Base-by-base conservation (phyloP, 2,888 invertebrate genomes). In the Galerucella calmariensis region DNA sequence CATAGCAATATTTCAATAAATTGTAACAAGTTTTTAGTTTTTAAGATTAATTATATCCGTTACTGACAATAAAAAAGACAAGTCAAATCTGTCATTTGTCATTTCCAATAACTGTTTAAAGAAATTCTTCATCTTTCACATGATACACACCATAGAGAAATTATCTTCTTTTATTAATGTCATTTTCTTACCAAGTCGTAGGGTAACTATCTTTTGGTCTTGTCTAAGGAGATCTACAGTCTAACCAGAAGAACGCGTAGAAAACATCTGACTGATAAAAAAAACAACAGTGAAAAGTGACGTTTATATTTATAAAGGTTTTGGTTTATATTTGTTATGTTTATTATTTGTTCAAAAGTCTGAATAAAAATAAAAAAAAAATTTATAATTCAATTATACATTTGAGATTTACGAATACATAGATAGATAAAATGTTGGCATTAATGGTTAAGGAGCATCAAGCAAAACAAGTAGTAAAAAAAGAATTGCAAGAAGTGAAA, bases 361-460 rank as follows among this genome's bases (percentile, higher is more conserved):
- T 35, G 35, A 35, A 5, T 35, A 35, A 5, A 35, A 35, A 35
- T 35, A 1, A 27, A 41, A 41, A 41, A 41, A 41, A 48, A 14
- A 11, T 48, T 48, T 48, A 48, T 48, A 14, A 14, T 48, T 12
- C 14, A 14, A 11, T 48, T 48, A 14, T 48, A 48, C 12, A 48
- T 48, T 48, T 48, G 14, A 48, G 12, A 48, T 14, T 48, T 9
- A 41, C 8, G 8, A 41, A 41, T 41, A 41, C 1, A 48, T 16
- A 65, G 8, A 44, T 12, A 6, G 12, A 51, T 66, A 91, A 85
- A 84, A 96, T 96, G 96, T 88, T 97, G 80, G 94, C 95, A 9
- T 92, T 94, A 53, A 91, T 96, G 86, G 91, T 97, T 65, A 96
- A 96, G 87, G 96, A 97, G 81, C 96, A 97, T 84, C 95, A 96